phyloP scores from a whole-genome alignment of 92 coral and sea anemone genomes.

The Micromussa lordhowensis region DNA sequence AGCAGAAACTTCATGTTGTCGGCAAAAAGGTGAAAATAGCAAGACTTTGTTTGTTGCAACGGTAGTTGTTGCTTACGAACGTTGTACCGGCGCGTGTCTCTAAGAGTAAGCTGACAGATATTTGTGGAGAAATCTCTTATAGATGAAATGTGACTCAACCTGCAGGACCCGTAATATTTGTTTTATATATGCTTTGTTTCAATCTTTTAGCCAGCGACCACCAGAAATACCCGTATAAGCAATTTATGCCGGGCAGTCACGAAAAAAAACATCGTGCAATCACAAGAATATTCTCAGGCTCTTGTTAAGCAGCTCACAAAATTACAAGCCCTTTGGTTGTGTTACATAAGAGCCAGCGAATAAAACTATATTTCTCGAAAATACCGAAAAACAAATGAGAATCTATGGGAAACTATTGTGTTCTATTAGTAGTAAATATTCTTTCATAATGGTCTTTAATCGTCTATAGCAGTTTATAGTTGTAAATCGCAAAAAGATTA shows the following conservation, averaged over 20 bases:
- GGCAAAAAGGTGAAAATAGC: not conserved
- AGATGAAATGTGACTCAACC: slow-evolving; percentile 21
- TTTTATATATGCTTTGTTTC: not conserved
- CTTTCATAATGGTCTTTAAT: too few relatives aligned
- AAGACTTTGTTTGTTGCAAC: not conserved
- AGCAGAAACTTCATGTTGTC: slow-evolving; percentile 27
- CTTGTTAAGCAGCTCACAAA: not conserved
- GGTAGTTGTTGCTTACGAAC: not conserved
- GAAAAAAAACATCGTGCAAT: too few relatives aligned
- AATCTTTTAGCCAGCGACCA: not conserved
- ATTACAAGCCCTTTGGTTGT: not conserved
- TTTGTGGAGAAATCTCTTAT: slow-evolving; percentile 7
- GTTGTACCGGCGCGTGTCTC: not conserved
- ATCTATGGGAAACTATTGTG: too few relatives aligned
- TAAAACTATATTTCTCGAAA: not conserved
- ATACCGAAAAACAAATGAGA: too few relatives aligned
- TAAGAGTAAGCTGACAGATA: not conserved
- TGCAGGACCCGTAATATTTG: slow-evolving; percentile 29
- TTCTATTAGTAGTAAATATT: too few relatives aligned
- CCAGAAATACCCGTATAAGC: slow-evolving; percentile 40
- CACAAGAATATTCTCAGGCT: too few relatives aligned
- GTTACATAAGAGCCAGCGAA: not conserved
- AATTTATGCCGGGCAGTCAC: not conserved
- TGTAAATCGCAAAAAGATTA: too few relatives aligned
- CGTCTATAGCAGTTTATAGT: not conserved